Evolutionary conservation across 2,888 invertebrate species (phyloP).

Genomic region (Callyntrura guangdongensis): DNA sequence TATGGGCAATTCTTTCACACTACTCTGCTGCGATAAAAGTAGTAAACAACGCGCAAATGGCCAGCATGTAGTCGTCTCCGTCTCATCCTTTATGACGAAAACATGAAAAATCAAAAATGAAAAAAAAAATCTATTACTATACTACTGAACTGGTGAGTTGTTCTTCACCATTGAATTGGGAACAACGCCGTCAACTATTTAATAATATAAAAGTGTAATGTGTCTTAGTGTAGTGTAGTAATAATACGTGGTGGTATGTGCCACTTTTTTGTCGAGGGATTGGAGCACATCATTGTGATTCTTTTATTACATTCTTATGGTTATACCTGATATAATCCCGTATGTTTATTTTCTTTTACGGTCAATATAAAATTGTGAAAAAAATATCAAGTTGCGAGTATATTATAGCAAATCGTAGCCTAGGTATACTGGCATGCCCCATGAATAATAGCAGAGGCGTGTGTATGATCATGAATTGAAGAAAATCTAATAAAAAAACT

Average conservation of each 20-base stretch:
- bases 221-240: neutral
- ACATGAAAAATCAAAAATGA: neutral
- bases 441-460: slow-evolving; percentile 23
- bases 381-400: slow-evolving; percentile 3
- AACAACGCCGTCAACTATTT: neutral
- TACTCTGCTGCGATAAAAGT: slow-evolving; percentile 4
- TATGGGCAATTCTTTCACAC: slow-evolving; percentile 45
- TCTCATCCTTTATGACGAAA: neutral
- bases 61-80: neutral
- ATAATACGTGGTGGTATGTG: neutral
- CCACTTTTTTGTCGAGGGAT: neutral
- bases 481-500: neutral
- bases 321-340: neutral
- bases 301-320: neutral
- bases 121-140: neutral
- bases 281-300: neutral
- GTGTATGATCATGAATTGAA: neutral
- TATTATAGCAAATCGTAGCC: no score
- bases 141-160: neutral
- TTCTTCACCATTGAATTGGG: neutral
- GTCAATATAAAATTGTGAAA: neutral
- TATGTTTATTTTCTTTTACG: neutral
- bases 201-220: neutral
- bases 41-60: neutral
- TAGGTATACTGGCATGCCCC: neutral